phyloP scores from a whole-genome alignment of 92 coral and sea anemone species.

The Galaxea fascicularis region DNA sequence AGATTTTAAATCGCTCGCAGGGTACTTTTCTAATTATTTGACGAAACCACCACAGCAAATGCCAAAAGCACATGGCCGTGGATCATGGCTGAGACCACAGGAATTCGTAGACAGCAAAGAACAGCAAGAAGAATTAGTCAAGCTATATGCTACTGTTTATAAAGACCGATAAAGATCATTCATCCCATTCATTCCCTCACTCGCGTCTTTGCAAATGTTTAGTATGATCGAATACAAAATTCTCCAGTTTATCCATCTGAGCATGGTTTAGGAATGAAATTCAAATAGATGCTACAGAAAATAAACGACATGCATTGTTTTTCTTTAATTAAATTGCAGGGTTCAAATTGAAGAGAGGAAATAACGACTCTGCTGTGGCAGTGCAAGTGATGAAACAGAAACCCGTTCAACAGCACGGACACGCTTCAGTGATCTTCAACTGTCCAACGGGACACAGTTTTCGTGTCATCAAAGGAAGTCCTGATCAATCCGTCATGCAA shows the following conservation, averaged over 20 bases:
- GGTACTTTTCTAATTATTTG: slow-evolving; percentile 8
- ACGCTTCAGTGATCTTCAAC: slow-evolving; percentile 3
- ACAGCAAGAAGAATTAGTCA: neutral
- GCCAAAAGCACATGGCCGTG: slow-evolving; percentile 15
- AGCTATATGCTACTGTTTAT: no score
- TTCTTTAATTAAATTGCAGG: neutral
- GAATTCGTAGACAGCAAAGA: neutral
- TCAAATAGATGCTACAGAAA: slow-evolving; percentile 13
- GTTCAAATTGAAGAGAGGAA: neutral
- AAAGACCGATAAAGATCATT: neutral
- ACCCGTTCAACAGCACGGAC: neutral
- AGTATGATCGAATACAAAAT: neutral
- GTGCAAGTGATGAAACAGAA: neutral
- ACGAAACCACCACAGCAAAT: neutral
- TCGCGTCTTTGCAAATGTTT: neutral
- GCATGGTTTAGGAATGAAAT: neutral
- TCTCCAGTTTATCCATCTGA: neutral
- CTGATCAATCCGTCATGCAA: neutral
- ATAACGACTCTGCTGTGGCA: neutral
- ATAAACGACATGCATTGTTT: neutral
- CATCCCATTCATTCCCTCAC: neutral
- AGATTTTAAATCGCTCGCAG: slow-evolving; percentile 2
- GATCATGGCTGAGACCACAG: neutral
- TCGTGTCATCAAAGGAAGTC: neutral
- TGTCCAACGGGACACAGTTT: slow-evolving; percentile 8